Base-by-base conservation (phyloP, 2,113 vertebrate genomes). In the Urocynchramus pylzowi region DNA sequence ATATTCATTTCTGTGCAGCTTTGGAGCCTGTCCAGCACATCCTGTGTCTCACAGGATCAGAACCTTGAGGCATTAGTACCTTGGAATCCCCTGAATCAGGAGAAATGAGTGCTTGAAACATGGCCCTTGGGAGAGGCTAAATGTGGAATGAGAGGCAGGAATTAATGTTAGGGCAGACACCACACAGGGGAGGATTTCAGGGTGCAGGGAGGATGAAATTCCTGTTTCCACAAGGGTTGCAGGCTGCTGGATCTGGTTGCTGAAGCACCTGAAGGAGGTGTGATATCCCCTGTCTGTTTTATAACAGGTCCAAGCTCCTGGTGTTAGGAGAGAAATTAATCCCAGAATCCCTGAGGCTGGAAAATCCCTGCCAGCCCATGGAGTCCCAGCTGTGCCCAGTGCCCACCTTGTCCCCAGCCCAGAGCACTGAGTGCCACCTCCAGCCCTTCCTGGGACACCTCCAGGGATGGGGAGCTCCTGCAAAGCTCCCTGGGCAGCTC, bases 171-270 rank as follows among this genome's bases (percentile, higher is more conserved):
- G 24, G 13, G 7, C 6, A 45, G 39, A 41, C n/a, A 45, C n/a
- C 53, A 16, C 6, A 1, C 5, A 20, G 0, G 1, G 18, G 24
- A 11, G 44, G 12, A 16, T 77, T 64, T n/a, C 47, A 31, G 52
- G 35, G 45, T 11, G 14, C 9, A 39, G 67, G 45, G n/a, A 71
- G 42, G 61, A 56, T 33, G 42, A 22, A 68, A 64, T 74, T 17
- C 31, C 45, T 50, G 23, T 39, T 85, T 76, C 30, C 12, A 1
- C 22, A 13, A 47, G 60, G 49, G 15, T 3, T 33, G n/a, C 31
- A n/a, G 53, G 27, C 44, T 76, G 57, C 53, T 88, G 50, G 37
- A 20, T 74, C n/a, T 60, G n/a, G 6, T 3, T 70, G 26, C 47
- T 77, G 60, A 22, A 87, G 59, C n/a, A 35, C 21, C 75, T 90